A percentile compares a stretch with the other conserved stretches of the same genome.
Evolutionary conservation across 2,888 invertebrate species (phyloP).

Genomic region (Troides aeacus): DNA sequence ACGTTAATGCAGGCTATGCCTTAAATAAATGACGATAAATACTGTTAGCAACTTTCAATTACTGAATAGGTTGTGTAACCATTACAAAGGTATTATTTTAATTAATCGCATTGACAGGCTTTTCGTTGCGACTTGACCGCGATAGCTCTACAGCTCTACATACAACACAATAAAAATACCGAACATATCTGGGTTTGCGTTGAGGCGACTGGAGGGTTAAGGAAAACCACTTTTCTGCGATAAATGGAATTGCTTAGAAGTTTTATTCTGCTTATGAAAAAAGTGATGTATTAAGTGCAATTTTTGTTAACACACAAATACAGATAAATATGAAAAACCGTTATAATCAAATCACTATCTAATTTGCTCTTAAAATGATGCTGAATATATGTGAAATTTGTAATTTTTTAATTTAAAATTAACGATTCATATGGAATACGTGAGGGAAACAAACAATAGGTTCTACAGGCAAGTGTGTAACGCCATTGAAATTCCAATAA

Average conservation of each 20-base stretch:
- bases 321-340: neutral
- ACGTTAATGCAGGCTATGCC: neutral
- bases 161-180: conserved; percentile 30
- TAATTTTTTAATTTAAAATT: neutral
- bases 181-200: conserved; percentile 29
- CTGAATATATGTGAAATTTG: neutral
- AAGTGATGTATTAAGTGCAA: neutral
- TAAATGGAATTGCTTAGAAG: conserved; percentile 26
- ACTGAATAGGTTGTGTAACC: neutral
- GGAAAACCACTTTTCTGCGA: conserved; percentile 22
- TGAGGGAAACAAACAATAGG: conserved; percentile 50
- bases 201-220: conserved; percentile 21
- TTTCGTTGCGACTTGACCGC: conserved; percentile 26
- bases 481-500: conserved; percentile 72
- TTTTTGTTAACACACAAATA: neutral
- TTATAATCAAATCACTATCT: neutral
- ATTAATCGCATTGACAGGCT: conserved; percentile 27
- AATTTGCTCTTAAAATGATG: neutral
- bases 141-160: conserved; percentile 26
- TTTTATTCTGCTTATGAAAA: conserved; percentile 19
- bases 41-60: neutral
- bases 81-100: conserved; percentile 25
- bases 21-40: neutral
- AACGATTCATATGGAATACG: conserved; percentile 9
- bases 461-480: conserved; percentile 49